phyloP scores from a whole-genome alignment of 2,888 invertebrate genomes.

The Neocrepidodera transversa region DNA sequence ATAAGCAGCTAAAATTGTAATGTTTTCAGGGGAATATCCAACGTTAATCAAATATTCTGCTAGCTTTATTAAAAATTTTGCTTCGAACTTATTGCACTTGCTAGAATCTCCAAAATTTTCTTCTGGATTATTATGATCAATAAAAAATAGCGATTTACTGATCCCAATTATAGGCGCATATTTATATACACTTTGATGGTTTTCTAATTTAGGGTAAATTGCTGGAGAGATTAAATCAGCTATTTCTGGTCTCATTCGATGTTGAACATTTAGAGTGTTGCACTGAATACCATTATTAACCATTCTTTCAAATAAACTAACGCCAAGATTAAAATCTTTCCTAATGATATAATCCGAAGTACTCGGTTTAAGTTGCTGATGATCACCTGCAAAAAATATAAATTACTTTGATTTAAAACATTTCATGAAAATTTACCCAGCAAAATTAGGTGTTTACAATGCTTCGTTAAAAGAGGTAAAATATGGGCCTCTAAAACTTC shows the following conservation, averaged over 20 bases:
- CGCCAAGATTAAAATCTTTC: conserved; percentile 33
- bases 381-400: conserved; percentile 35
- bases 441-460: conserved; percentile 83
- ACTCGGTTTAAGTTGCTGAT: conserved; percentile 71
- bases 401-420: too few species aligned
- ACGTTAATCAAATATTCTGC: too few species aligned
- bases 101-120: too few species aligned
- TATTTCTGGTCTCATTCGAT: conserved; percentile 78
- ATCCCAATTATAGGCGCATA: too few species aligned
- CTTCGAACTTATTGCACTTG: too few species aligned
- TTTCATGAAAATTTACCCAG: too few species aligned
- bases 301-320: conserved; percentile 85
- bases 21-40: too few species aligned
- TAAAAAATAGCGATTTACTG: too few species aligned
- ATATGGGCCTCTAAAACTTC: conserved; percentile 87
- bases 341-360: conserved; percentile 71
- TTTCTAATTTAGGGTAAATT: conserved; percentile 66
- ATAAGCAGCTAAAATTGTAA: too few species aligned
- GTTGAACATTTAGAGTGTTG: conserved; percentile 67
- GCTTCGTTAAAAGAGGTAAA: conserved; percentile 66
- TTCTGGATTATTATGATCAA: too few species aligned
- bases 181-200: too few species aligned
- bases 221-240: conserved; percentile 68
- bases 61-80: too few species aligned
- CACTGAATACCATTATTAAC: conserved; percentile 64